Base-by-base conservation (phyloP, 2,888 invertebrate genomes). In the Hirtodrosophila alboralis region DNA sequence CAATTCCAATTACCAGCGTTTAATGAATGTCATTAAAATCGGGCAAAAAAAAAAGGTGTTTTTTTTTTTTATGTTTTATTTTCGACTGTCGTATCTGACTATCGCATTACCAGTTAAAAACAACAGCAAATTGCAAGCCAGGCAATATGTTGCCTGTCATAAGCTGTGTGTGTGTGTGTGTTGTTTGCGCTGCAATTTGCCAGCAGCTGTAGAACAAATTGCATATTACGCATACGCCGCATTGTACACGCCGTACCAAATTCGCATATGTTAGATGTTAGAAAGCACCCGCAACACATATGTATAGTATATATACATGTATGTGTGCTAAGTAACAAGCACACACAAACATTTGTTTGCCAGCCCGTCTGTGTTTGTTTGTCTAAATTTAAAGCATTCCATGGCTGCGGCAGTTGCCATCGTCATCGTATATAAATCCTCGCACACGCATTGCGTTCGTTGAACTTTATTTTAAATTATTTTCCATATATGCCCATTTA, bases 171-270 rank as follows among this genome's bases (percentile, higher is more conserved):
- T 31, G 14, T 30, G 10, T 33, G 34, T 31, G 18, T 37, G 14
- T 48, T 51, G 64, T 69, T 56, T 73, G 44, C 40, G 48, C 58
- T 71, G 75, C 83, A 83, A 77, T 77, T 77, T 81, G 78, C 65
- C 52, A 66, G 54, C 76, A 79, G 79, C 71, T 67, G 79, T 74
- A 57, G 63, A 76, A 59, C 76, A 83, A 83, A 80, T 83, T 80
- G 84, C 76, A 80, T 66, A 80, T 79, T 80, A 80, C 84, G 84
- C 80, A 80, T 80, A 80, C 79, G 79, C 76, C 74, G 49, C 68
- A 60, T 63, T 47, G 70, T 64, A 44, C 61, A 33, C 34, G 48
- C 13, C 48, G 33, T 40, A 57, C 63, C 45, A 66, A 45, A 37
- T 54, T 43, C 58, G 28, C 63, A 61, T 65, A 63, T 71, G 64